Conservation (phyloP, 2,113 vertebrate genomes). For the Mastomys coucha region DNA sequence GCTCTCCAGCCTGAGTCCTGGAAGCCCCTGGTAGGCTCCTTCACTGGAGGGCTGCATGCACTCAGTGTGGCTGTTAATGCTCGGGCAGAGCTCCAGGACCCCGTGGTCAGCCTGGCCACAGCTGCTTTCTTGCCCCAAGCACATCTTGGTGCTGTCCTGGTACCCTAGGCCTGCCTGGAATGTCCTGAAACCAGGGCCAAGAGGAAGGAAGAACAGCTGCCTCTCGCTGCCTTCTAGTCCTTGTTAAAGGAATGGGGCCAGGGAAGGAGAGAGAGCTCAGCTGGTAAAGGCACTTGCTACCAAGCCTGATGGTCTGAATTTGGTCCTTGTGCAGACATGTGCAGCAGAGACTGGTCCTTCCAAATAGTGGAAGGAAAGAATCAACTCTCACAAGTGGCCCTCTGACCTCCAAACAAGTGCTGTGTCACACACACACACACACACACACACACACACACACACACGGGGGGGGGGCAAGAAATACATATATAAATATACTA, state of each 20-base stretch:
- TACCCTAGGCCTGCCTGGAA: conserved; percentile 45
- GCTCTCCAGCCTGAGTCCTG: conserved; percentile 60
- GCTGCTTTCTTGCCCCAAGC: conserved; percentile 74
- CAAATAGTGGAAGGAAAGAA: not conserved
- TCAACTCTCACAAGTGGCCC: not conserved
- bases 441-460: no score
- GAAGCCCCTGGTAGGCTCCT: conserved; percentile 60
- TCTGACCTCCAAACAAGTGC: not conserved
- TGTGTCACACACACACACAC: not conserved
- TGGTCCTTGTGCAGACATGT: no score
- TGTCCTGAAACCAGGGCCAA: not conserved
- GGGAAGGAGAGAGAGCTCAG: not conserved
- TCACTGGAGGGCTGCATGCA: conserved; percentile 72
- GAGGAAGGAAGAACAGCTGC: accelerated
- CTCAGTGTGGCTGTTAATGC: conserved; percentile 65
- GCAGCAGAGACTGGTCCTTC: no score
- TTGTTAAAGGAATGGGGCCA: not conserved
- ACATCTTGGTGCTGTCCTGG: conserved; percentile 37
- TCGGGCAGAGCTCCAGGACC: conserved; percentile 25
- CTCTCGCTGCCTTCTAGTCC: not conserved
- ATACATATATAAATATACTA: not conserved
- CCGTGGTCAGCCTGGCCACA: conserved; percentile 60
- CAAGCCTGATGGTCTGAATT: not conserved
- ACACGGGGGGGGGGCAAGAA: not conserved
- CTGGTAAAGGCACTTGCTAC: not conserved